Percentiles rank a stretch among this genome's conserved stretches.
These are phyloP conservation scores for Oscheius onirici DNA, from an alignment of 2,888 invertebrate genomes.

Conservation along the genomic window DNA sequence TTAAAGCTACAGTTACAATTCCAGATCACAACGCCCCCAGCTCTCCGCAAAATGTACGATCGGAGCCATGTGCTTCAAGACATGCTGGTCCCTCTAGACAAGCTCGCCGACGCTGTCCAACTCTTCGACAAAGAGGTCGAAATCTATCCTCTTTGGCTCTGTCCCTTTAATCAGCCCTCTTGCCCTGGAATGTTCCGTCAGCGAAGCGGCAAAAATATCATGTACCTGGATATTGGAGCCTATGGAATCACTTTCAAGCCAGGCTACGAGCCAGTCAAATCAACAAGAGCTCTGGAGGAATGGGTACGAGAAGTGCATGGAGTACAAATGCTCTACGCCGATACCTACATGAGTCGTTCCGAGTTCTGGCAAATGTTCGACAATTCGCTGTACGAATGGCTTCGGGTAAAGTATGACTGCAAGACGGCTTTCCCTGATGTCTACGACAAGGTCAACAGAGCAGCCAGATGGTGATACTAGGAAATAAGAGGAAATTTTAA, in stretches of 20 bases:
- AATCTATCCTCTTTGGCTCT: slow-evolving; percentile 84
- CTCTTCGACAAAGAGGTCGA: slow-evolving; percentile 80
- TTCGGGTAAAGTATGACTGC: slow-evolving; percentile 75
- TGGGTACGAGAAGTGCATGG: slow-evolving; percentile 78
- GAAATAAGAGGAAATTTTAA: no score
- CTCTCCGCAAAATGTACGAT: slow-evolving; percentile 77
- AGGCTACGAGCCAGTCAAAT: slow-evolving; percentile 78
- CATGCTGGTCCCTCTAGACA: slow-evolving; percentile 81
- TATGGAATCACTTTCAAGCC: slow-evolving; percentile 78
- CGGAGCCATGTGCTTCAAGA: slow-evolving; percentile 83
- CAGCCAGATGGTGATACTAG: slow-evolving; percentile 63
- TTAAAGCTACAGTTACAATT: neutral
- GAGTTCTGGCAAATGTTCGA: slow-evolving; percentile 86
- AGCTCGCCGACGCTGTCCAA: slow-evolving; percentile 77
- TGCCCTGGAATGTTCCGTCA: slow-evolving; percentile 81
- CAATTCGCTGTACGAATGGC: slow-evolving; percentile 78
- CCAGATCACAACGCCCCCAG: slow-evolving; percentile 48
- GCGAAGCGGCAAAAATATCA: slow-evolving; percentile 74
- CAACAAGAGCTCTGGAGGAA: slow-evolving; percentile 80
- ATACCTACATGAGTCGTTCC: slow-evolving; percentile 81
- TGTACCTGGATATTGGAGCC: slow-evolving; percentile 85
- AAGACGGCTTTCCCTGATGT: slow-evolving; percentile 83
- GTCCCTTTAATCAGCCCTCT: slow-evolving; percentile 80
- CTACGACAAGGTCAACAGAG: slow-evolving; percentile 79
- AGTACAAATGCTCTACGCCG: slow-evolving; percentile 87